These are phyloP conservation scores for Champsocephalus gunnari DNA, from an alignment of 2,797 vertebrate genomes.

Conservation along the genomic window DNA sequence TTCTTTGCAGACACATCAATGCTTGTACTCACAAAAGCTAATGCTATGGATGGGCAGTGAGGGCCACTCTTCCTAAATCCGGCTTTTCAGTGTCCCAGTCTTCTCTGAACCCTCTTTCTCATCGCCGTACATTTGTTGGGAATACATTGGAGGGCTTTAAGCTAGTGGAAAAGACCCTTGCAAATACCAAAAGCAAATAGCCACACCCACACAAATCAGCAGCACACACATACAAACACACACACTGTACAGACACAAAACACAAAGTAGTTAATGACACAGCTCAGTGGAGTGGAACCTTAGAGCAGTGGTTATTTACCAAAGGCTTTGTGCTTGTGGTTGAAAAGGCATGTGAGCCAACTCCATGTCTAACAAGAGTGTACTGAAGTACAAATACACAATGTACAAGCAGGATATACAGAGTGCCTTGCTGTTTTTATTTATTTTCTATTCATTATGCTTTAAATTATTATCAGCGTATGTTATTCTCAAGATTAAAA, in stretches of 20 bases:
- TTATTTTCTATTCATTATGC: background rate
- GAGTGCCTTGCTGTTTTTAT: background rate
- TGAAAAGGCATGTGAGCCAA: slow-evolving; percentile 51
- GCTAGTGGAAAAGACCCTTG: slow-evolving; percentile 58
- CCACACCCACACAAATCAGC: slow-evolving; percentile 50
- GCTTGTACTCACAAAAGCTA: slow-evolving; percentile 37
- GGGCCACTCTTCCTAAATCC: slow-evolving; percentile 49
- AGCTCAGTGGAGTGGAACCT: slow-evolving; percentile 70
- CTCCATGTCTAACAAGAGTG: slow-evolving; percentile 36
- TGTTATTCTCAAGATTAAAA: background rate
- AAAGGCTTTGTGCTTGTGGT: slow-evolving; percentile 54
- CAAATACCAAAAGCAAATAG: slow-evolving; percentile 65
- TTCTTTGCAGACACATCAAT: slow-evolving; percentile 39
- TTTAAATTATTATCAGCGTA: background rate
- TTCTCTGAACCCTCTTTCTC: slow-evolving; percentile 30
- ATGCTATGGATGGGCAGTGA: slow-evolving; percentile 14
- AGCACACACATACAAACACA: background rate
- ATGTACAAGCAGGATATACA: slow-evolving; percentile 3
- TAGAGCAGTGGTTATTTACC: slow-evolving; percentile 69
- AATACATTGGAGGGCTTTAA: slow-evolving; percentile 61
- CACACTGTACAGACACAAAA: too few relatives aligned
- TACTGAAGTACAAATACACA: slow-evolving; percentile 30
- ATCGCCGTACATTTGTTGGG: slow-evolving; percentile 41
- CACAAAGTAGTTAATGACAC: slow-evolving; percentile 71
- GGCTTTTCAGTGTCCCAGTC: slow-evolving; percentile 43